Evolutionary conservation across 2,797 vertebrate species (phyloP).

Genomic region (Limosa lapponica): DNA sequence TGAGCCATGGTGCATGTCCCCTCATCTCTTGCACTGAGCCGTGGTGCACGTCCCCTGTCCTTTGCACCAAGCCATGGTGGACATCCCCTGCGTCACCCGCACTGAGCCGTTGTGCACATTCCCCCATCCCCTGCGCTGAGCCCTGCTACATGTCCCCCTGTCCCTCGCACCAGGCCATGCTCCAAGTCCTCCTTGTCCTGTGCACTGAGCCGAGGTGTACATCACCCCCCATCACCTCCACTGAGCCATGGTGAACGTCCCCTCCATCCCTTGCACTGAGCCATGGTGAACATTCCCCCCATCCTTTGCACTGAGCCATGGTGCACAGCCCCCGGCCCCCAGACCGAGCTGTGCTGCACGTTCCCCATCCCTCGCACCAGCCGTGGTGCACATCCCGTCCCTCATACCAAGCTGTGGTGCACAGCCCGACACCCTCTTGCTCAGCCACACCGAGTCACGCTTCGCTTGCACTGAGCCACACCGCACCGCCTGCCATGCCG

Average conservation of each 20-base stretch:
- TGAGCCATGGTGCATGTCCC: background rate
- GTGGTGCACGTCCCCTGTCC: background rate
- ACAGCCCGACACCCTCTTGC: accelerated
- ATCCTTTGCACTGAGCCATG: background rate
- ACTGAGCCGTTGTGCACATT: background rate
- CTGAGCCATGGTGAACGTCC: background rate
- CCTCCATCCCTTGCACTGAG: too few species aligned
- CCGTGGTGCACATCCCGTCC: accelerated
- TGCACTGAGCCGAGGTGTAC: background rate
- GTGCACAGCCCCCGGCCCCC: background rate
- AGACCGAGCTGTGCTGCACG: too few species aligned
- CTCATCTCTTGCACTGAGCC: background rate
- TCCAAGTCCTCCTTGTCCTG: too few species aligned
- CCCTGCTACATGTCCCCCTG: too few species aligned
- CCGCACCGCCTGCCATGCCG: accelerated
- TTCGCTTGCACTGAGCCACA: accelerated
- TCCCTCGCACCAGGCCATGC: too few species aligned
- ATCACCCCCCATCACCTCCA: background rate
- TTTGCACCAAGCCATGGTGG: background rate
- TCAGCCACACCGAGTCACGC: accelerated
- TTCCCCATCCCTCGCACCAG: too few species aligned
- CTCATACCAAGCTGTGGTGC: accelerated
- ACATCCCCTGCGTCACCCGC: too few species aligned
- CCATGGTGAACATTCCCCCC: background rate
- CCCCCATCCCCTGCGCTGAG: background rate